phyloP scores from a whole-genome alignment of 1,140 invertebrate species.

The Drosophila parabipectinata region DNA sequence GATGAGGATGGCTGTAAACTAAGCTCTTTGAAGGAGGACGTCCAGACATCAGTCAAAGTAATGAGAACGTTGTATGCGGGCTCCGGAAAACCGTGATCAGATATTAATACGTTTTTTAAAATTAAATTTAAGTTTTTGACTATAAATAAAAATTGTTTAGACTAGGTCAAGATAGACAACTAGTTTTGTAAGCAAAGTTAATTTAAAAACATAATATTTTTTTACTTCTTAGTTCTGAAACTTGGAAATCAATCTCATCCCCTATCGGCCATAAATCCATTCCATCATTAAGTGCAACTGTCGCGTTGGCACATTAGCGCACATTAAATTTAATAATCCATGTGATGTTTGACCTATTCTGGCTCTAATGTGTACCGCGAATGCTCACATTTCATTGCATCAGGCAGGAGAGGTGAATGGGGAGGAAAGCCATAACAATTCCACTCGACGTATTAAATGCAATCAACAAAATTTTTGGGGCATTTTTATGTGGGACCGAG shows the following conservation, averaged over 20 bases:
- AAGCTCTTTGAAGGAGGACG: neutral
- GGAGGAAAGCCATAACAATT: slow-evolving; percentile 51
- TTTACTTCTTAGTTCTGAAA: neutral
- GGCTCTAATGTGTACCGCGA: slow-evolving; percentile 51
- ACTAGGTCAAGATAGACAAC: neutral
- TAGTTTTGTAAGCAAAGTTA: neutral
- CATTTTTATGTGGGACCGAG: slow-evolving; percentile 48
- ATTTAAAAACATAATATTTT: neutral
- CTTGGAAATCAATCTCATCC: slow-evolving; percentile 5
- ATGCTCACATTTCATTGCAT: slow-evolving; percentile 52
- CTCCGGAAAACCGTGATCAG: neutral
- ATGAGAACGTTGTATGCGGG: neutral
- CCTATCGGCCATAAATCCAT: slow-evolving; percentile 17
- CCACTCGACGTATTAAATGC: slow-evolving; percentile 50
- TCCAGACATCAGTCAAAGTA: neutral
- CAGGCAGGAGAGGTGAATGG: slow-evolving; percentile 1
- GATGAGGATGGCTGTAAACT: neutral
- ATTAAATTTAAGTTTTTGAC: neutral
- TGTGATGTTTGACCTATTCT: slow-evolving; percentile 63
- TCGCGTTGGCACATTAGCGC: slow-evolving; percentile 25
- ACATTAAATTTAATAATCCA: slow-evolving; percentile 68
- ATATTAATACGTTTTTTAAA: too few species aligned
- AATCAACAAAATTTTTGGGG: slow-evolving; percentile 30
- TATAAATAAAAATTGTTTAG: neutral
- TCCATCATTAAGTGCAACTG: slow-evolving; percentile 25